Evolutionary conservation across 2,888 invertebrate species (phyloP).

Genomic region (Cenopis cana): DNA sequence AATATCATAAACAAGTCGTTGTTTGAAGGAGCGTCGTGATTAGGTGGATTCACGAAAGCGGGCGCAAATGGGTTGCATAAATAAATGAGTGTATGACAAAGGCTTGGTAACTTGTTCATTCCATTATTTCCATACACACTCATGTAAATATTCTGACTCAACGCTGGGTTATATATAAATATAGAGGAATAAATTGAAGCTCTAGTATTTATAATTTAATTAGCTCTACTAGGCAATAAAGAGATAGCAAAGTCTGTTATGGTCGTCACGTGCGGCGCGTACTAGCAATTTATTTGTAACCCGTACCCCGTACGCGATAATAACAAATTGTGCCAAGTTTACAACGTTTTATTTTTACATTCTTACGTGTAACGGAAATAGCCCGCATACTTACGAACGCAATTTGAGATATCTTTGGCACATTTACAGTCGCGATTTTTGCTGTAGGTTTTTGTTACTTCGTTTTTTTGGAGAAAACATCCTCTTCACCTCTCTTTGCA

Average conservation of each 20-base stretch:
- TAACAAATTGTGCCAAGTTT: conserved; percentile 44
- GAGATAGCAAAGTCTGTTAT: conserved; percentile 32
- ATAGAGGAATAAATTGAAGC: conserved; percentile 7
- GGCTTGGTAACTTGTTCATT: background rate
- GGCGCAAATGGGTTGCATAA: background rate
- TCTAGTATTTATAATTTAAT: conserved; percentile 26
- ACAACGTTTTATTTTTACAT: conserved; percentile 43
- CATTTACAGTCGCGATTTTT: background rate
- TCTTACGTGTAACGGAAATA: conserved; percentile 41
- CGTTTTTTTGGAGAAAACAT: background rate
- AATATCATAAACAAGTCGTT: conserved; percentile 11
- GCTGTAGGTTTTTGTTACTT: background rate
- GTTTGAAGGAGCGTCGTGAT: background rate
- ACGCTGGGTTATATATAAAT: background rate
- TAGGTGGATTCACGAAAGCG: background rate
- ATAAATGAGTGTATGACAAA: background rate
- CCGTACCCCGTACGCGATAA: conserved; percentile 38
- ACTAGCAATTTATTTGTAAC: conserved; percentile 42
- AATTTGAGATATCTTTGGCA: conserved; percentile 22
- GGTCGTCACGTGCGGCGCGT: conserved; percentile 39
- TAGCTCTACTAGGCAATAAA: conserved; percentile 29
- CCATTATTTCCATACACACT: background rate
- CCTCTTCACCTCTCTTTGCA: background rate
- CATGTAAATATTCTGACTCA: background rate
- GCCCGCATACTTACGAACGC: conserved; percentile 22